Base-by-base conservation (phyloP, 2,797 vertebrate species). In the Danio tinwini region DNA sequence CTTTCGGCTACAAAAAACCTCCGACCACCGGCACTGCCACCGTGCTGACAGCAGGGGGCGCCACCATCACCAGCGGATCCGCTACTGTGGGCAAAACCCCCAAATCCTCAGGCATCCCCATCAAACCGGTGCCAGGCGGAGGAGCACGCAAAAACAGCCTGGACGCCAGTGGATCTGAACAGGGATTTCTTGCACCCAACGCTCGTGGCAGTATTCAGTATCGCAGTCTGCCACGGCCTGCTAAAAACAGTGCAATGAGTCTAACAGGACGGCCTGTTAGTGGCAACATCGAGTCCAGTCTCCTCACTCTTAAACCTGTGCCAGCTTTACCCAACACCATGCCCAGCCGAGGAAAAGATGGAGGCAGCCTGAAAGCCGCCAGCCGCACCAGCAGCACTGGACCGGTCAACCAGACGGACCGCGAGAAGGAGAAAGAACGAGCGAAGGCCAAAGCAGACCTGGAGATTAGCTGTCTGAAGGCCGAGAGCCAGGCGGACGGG, bases 381-480 rank as follows among this genome's bases (percentile, higher is more conserved):
- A 83, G 73, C 73, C 87, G 86, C 1, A 39, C 89, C 8, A 85
- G 89, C 8, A 83, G 87, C 0, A 85, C 92, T 0, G 95, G 95
- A 5, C 98, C 97, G 0, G 97, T 98, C 71, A 99, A 99, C 88
- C 98, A 98, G 91, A 99, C 98, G 0, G 98, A 99, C 82, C 91
- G 97, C 0, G 98, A 99, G 90, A 99, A 99, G 3, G 98, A 99
- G 88, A 99, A 99, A 87, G 97, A 98, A 89, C 93, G 97, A 81
- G 98, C 97, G 82, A 98, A 97, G 84, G 98, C 97, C 78, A 99
- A 99, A 85, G 98, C 97, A 0, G 98, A 98, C 86, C 88, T 95
- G 0, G 97, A 98, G 83, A 94, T 91, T 19, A 71, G 89, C 17
- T 91, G 88, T 45, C 83, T 92, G 83, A 94, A 94, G 82, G 83